Base-by-base conservation (phyloP, 1,140 invertebrate genomes). In the Dreissena rostriformis region DNA sequence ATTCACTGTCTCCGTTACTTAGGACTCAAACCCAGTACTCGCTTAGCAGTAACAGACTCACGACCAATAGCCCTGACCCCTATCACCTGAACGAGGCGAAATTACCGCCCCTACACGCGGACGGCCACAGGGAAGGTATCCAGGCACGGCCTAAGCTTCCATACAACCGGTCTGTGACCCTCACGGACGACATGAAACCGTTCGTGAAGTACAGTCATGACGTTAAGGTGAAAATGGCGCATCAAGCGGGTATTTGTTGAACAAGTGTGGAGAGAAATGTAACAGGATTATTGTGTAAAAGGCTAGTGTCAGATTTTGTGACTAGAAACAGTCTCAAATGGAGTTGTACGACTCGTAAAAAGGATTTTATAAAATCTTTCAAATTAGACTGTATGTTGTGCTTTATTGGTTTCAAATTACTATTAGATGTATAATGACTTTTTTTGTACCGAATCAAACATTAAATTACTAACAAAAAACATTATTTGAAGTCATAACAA, bases 181-280 rank as follows among this genome's bases (percentile, higher is more conserved):
- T 87, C 19, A 87, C 87, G 12, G 87, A 90, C 12, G 88, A 90
- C 15, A 74, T 90, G 68, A 91, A 90, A 81, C 90, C 91, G 7
- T 91, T 89, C 70, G 88, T 91, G 12, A 92, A 92, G 84, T 92
- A 91, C 79, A 92, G 89, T 74, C 91, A 86, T 0, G 90, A 90
- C 52, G 82, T 84, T 6, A 74, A 76, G 12, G 74, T 74, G n/a
- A 84, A 84, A 28, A 51, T 84, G 61, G 51, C 65, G 17, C 72
- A 84, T 26, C 82, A 84, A n/a, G 66, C 82, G 39, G 71, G 77
- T n/a, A 82, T 82, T 28, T 80, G 77, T 24, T 71, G 55, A 39
- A 49, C 22, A 67, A 11, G 8, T 24, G 15, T 67, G 15, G 24
- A 28, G 22, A 19, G 65, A 67, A 67, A 10, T 14, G 5, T n/a